Evolutionary conservation across 23 tunicate species (phyloP).

Genomic region (Ciona savignyi): DNA sequence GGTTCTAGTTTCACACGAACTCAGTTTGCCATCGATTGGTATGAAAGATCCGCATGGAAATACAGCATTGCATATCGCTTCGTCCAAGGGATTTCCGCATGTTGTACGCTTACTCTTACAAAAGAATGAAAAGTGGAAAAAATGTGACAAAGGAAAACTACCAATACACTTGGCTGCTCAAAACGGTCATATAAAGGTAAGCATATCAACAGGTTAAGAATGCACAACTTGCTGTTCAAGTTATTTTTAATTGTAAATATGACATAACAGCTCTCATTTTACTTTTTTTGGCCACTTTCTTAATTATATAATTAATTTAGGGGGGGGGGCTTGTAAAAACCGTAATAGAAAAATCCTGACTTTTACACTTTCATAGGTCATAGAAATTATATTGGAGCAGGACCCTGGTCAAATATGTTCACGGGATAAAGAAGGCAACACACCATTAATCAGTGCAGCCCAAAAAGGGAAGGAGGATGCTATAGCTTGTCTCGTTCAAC

Average conservation of each 20-base stretch:
- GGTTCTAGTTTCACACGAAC: slow-evolving; percentile 8
- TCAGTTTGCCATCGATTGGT: not conserved
- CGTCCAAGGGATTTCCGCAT: slow-evolving; percentile 13
- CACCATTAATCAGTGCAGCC: slow-evolving; percentile 23
- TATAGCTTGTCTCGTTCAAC: slow-evolving; percentile 1
- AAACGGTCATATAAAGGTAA: slow-evolving; percentile 7
- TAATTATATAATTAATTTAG: too few relatives aligned
- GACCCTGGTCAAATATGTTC: slow-evolving; percentile 2
- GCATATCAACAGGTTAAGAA: not conserved
- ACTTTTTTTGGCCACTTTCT: too few relatives aligned
- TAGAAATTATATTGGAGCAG: slow-evolving; percentile 1
- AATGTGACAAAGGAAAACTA: slow-evolving; percentile 6
- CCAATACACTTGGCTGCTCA: slow-evolving; percentile 24
- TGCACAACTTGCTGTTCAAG: not conserved
- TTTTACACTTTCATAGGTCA: not conserved
- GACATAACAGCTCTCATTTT: too few relatives aligned
- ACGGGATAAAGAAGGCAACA: slow-evolving; percentile 14
- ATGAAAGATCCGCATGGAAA: slow-evolving; percentile 14
- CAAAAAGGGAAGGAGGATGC: slow-evolving; percentile 1
- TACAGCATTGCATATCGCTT: slow-evolving; percentile 34
- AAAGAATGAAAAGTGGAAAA: not conserved
- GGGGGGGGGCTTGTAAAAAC: not conserved
- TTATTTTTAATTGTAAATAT: not conserved
- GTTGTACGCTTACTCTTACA: slow-evolving; percentile 5
- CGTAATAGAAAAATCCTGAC: not conserved